Evolutionary conservation across 92 coral and sea anemone genomes (phyloP), one percentile per base, ranked within the genome.

Genomic region (Micromussa lordhowensis): DNA sequence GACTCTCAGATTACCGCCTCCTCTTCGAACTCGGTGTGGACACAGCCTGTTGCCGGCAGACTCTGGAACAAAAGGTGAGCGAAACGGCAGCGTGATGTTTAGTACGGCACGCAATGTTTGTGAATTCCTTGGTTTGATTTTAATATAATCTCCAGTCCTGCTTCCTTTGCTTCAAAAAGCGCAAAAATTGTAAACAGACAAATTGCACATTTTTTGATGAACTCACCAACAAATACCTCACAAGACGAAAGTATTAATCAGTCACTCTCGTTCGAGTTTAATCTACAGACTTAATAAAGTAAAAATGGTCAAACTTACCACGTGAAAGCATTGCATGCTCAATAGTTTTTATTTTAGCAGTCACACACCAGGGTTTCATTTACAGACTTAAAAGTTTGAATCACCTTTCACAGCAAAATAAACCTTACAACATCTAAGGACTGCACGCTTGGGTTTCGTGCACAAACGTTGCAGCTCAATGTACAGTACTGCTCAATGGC

Each of bases 1-100:
- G 96, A 95, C 85, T 88, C 90, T 40, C 98, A 95, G 66, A 95
- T 95, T 82, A 92, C 93, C 21, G 98, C 98, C 24, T 93, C 98
- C 15, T 93, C 98, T 17, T 79, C 94, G 17, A 64, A 76, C 82
- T 95, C 98, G 14, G 81, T 68, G 82, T 93, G 91, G 87, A 95
- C 96, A 9, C 96, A 83, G 61, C 94, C 98, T 19, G 82, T 88
- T 1, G 93, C 92, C 38, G 98, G 92, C 54, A 84, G 98, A 75
- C 94, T 95, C 44, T 88, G 94, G 78, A 95, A 92, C 86, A 81
- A 87, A 64, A 89, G 92, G 98, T 95, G 77, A 71, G 88, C 7
- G 24, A 24, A 61, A 26, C n/a, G 22, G 1, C 30, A 22, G 29
- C 6, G 29, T 15, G 29, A 61, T 61, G 29, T 61, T 61, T 61